phyloP scores from a whole-genome alignment of 2,113 vertebrate genomes.

The Smithornis capensis region DNA sequence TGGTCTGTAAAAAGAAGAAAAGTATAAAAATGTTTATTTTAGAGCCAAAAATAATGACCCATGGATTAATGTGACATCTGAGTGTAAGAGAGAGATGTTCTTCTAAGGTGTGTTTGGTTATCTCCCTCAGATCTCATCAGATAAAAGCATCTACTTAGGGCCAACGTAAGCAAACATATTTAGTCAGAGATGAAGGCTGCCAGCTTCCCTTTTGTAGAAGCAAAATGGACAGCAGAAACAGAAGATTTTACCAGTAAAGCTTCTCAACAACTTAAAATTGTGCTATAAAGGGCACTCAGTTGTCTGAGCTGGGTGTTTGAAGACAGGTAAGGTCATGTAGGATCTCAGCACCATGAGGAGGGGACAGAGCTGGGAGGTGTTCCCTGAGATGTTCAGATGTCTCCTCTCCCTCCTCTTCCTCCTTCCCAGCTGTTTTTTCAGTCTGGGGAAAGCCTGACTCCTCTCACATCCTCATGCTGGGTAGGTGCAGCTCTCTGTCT shows the following conservation, averaged over 20 bases:
- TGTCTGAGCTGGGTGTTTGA: neutral
- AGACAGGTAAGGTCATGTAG: too few species aligned
- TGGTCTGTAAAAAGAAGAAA: neutral
- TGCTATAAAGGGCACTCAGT: neutral
- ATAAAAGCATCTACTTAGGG: neutral
- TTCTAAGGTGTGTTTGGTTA: neutral
- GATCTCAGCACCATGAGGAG: neutral
- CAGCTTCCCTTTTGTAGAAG: neutral
- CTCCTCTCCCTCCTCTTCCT: neutral
- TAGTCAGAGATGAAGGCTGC: neutral
- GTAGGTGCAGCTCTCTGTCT: neutral
- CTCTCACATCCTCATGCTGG: neutral
- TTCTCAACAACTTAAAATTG: neutral
- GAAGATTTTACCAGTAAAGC: neutral
- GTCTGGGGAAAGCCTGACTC: neutral
- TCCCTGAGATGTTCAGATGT: neutral
- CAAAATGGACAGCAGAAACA: neutral
- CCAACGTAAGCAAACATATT: neutral
- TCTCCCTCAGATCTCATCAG: neutral
- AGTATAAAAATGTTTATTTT: neutral
- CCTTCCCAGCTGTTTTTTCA: neutral
- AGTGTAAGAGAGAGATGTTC: neutral
- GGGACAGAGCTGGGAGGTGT: neutral
- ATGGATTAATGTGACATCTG: neutral
- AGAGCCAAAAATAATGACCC: neutral